Conservation (phyloP, 64 coral and sea anemone species). For the Anthopleura sola region DNA sequence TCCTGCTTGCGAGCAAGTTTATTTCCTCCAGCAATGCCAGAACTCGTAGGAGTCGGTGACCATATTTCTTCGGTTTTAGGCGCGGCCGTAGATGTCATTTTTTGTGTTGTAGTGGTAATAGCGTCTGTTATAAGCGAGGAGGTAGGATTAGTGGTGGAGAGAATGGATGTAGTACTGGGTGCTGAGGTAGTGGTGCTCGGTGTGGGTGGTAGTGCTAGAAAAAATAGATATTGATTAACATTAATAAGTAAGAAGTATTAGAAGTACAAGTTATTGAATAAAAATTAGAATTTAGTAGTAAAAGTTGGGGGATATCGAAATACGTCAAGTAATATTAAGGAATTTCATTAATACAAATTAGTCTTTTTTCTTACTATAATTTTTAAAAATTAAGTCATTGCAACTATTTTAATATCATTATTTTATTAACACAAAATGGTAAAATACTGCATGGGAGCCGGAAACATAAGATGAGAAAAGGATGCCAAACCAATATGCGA, state of each 20-base stretch:
- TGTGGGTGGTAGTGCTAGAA: constrained; percentile 1
- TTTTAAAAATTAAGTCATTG: no score
- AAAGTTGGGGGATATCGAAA: not conserved
- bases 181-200: not conserved
- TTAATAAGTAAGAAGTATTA: not conserved
- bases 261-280: not conserved
- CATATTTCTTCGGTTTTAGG: not conserved
- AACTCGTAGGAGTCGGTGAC: not conserved
- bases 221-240: not conserved
- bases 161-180: not conserved
- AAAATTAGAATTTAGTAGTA: not conserved
- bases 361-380: no score
- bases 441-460: no score
- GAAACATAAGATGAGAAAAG: no score
- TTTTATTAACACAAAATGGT: no score
- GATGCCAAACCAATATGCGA: no score
- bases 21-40: not conserved
- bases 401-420: no score
- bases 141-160: not conserved
- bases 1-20: not conserved
- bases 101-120: not conserved
- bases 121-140: not conserved
- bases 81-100: not conserved
- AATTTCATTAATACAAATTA: no score
- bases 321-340: no score